Evolutionary conservation across 2,797 vertebrate species (phyloP).

Genomic region (Menidia menidia): DNA sequence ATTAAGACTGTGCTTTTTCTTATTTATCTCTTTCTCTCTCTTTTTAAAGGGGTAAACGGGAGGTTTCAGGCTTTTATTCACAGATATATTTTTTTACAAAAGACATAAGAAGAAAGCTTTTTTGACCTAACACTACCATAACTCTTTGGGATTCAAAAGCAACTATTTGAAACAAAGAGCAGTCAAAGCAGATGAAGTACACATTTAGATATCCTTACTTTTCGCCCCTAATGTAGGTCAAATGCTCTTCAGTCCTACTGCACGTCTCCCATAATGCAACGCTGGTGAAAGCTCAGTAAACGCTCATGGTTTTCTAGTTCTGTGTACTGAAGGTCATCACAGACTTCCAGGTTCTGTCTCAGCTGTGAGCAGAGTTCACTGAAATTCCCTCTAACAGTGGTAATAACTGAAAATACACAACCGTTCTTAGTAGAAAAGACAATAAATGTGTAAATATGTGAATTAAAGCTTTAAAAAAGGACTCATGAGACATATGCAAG

Average conservation of each 20-base stretch:
- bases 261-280: slow-evolving; percentile 10
- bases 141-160: not conserved
- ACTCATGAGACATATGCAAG: no score
- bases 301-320: not conserved
- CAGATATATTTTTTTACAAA: not conserved
- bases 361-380: not conserved
- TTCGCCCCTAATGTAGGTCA: not conserved
- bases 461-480: no score
- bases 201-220: not conserved
- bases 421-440: not conserved
- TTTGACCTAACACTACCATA: not conserved
- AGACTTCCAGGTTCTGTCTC: not conserved
- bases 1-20: slow-evolving; percentile 3
- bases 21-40: not conserved
- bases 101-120: not conserved
- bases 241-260: not conserved
- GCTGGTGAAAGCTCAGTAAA: not conserved
- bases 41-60: not conserved
- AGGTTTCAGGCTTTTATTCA: not conserved
- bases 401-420: not conserved
- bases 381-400: not conserved
- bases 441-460: not conserved
- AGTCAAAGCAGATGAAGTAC: slow-evolving; percentile 3
- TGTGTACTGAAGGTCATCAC: not conserved
- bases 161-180: not conserved